Conservation (phyloP, 2,888 invertebrate genomes). For the Rutpela maculata region DNA sequence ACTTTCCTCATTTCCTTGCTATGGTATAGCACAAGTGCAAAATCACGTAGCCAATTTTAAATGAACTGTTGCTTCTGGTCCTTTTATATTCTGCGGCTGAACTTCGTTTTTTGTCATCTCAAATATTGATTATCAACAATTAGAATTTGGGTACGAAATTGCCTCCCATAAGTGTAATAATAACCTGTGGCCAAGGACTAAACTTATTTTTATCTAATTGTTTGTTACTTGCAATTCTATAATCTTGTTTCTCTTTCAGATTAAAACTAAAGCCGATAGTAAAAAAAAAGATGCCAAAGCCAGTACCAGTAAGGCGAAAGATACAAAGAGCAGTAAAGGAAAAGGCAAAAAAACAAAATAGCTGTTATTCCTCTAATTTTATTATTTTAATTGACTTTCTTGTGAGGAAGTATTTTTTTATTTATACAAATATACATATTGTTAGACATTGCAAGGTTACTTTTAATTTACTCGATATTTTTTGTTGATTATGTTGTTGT, state of each 20-base stretch:
- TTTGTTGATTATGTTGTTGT: too few species aligned
- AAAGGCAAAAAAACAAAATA: conserved; percentile 41
- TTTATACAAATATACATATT: conserved; percentile 1
- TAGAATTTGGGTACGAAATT: not conserved
- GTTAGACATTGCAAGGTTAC: not conserved
- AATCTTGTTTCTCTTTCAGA: conserved; percentile 38
- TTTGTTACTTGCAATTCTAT: not conserved
- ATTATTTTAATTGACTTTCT: conserved; percentile 15
- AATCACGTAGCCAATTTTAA: too few species aligned
- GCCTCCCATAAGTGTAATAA: too few species aligned
- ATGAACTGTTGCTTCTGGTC: too few species aligned
- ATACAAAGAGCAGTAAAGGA: conserved; percentile 42
- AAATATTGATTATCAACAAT: too few species aligned
- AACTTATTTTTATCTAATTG: not conserved
- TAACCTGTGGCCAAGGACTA: not conserved
- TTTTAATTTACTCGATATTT: not conserved
- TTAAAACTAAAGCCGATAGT: conserved; percentile 44
- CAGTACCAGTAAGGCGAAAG: conserved; percentile 48
- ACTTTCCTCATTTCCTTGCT: too few species aligned
- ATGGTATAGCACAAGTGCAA: too few species aligned
- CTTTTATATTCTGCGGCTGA: too few species aligned
- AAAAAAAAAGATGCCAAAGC: conserved; percentile 47
- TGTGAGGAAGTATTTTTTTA: not conserved
- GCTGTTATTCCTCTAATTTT: not conserved
- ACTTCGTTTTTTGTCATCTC: too few species aligned